Evolutionary conservation across 1,140 invertebrate genomes (phyloP), one percentile per base, ranked within the genome.

Genomic region (Bacillus rossius): DNA sequence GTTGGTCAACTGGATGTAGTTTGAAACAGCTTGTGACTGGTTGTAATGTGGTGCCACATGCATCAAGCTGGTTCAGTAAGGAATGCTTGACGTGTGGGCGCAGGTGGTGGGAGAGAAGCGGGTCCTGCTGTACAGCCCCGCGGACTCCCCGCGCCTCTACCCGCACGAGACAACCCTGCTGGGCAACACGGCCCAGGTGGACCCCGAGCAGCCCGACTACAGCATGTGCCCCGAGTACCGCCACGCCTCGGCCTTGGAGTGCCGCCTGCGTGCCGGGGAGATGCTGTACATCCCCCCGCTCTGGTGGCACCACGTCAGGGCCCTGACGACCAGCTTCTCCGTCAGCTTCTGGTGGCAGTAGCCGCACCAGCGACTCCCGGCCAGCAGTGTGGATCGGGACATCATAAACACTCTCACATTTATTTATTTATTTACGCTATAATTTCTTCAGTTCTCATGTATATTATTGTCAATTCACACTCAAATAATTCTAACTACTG

Each of bases 251-350:
- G 84, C 86, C 45, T 80, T 80, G 55, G 83, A 88, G 69, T 85
- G 89, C 68, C 74, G 86, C 3, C 75, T 96, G 25, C 81, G 84
- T 61, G 84, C 90, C 14, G 92, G 92, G 19, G 90, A 96, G 69
- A 91, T 95, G 75, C 72, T 96, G n/a, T 96, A 89, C 71, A 90
- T 97, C 64, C 93, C 94, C 45, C 86, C 89, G 29, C 91, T 90
- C 66, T 96, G 92, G 92, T 96, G 93, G 92, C 93, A 96, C 77
- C 91, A 94, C 74, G 89, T 96, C 23, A 85, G 87, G 60, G 86
- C 91, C n/a, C 71, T 92, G 22, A 82, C 83, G 17, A 78, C 84
- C 16, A 87, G 87, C 70, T 91, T 95, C 68, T 95, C 92, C 34
- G 85, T 96, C 1, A 96, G 91, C 74, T 96, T 96, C 76, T 96